phyloP scores from a whole-genome alignment of 1,140 invertebrate genomes.

The Frieseomelitta varia region DNA sequence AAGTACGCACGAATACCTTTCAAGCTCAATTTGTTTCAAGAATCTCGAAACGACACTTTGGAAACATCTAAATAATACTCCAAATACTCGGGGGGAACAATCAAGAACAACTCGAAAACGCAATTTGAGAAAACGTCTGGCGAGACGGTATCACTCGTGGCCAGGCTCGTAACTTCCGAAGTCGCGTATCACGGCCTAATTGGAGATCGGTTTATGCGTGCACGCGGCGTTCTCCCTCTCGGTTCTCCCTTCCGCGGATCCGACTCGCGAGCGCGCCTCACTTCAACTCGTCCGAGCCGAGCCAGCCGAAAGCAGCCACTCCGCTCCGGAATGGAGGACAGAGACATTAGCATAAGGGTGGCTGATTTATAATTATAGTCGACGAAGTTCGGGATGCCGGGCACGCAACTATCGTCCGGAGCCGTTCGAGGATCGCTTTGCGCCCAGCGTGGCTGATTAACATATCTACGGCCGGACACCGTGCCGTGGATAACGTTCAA shows the following conservation, averaged over 20 bases:
- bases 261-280: neutral
- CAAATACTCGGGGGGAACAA: too few species aligned
- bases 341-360: slow-evolving; percentile 70
- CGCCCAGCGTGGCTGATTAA: slow-evolving; percentile 50
- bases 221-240: slow-evolving; percentile 22
- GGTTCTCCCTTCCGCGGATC: neutral
- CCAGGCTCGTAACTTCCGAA: slow-evolving; percentile 7
- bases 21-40: too few species aligned
- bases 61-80: too few species aligned
- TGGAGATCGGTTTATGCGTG: slow-evolving; percentile 50
- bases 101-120: too few species aligned
- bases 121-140: neutral
- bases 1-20: too few species aligned
- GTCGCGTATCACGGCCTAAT: slow-evolving; percentile 39
- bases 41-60: too few species aligned
- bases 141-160: too few species aligned
- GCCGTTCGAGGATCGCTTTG: slow-evolving; percentile 49
- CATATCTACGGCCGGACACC: slow-evolving; percentile 54
- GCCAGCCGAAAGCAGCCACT: slow-evolving; percentile 32
- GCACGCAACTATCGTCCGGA: slow-evolving; percentile 68
- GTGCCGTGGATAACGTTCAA: slow-evolving; percentile 41
- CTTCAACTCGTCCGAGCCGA: neutral
- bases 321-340: slow-evolving; percentile 17
- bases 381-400: slow-evolving; percentile 54
- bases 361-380: slow-evolving; percentile 74